Percentiles rank a stretch among this genome's conserved stretches.
Evolutionary conservation across 2,797 vertebrate species (phyloP).

Genomic region (Schizopygopsis malacanthus): DNA sequence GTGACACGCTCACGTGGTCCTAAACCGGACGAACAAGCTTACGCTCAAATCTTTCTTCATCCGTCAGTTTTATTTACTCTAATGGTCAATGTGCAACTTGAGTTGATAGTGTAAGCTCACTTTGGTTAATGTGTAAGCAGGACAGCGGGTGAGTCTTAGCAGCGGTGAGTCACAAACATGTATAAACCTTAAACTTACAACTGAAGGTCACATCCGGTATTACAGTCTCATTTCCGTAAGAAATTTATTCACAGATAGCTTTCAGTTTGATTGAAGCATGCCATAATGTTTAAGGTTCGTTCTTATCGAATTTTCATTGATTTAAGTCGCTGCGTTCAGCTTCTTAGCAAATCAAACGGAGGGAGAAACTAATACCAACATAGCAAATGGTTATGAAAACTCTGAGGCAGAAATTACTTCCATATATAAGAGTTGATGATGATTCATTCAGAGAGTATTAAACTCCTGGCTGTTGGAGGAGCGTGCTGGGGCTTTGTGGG

Average conservation of each 20-base stretch:
- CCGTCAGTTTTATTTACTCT: conserved; percentile 53
- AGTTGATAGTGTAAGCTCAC: conserved; percentile 54
- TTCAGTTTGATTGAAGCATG: conserved; percentile 2
- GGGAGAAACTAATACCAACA: not conserved
- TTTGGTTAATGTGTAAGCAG: conserved; percentile 60
- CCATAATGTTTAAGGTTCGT: not conserved
- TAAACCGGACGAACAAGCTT: conserved; percentile 32
- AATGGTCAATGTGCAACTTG: conserved; percentile 60
- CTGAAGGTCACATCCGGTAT: conserved; percentile 40
- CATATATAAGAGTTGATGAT: not conserved
- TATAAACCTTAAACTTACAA: conserved; percentile 18
- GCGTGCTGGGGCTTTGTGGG: conserved; percentile 50
- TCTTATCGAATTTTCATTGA: not conserved
- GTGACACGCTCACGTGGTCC: not conserved
- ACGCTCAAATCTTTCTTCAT: conserved; percentile 23
- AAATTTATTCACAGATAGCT: not conserved
- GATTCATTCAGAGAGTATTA: not conserved
- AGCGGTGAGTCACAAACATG: conserved; percentile 14
- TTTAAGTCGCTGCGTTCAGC: conserved; percentile 1
- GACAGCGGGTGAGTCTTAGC: conserved; percentile 17
- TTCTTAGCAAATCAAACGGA: not conserved
- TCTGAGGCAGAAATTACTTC: conserved; percentile 6
- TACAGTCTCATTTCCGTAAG: not conserved
- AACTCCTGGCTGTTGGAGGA: conserved; percentile 14
- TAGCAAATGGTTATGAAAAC: not conserved